These are phyloP conservation scores for Drosophila lacertosa DNA, from an alignment of 1,140 invertebrate genomes.

Conservation along the genomic window DNA sequence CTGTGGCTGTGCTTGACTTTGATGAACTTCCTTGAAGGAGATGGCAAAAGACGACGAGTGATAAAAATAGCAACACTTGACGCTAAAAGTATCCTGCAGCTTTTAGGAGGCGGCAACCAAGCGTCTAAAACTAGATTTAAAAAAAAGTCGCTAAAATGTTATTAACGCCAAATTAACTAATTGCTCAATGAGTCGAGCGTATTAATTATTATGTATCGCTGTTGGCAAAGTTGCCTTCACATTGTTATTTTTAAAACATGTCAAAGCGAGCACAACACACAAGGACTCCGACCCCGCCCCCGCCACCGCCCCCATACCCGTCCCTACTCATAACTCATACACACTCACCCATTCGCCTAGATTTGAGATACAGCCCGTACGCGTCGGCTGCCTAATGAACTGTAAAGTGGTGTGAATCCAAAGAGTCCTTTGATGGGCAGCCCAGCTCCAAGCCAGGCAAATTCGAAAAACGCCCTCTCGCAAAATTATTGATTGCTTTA, in stretches of 20 bases:
- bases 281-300: constrained; percentile 8
- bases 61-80: constrained; percentile 55
- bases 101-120: constrained; percentile 8
- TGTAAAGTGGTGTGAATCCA: constrained; percentile 76
- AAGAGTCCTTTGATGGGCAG: constrained; percentile 67
- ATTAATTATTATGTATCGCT: constrained; percentile 39
- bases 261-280: constrained; percentile 50
- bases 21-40: constrained; percentile 54
- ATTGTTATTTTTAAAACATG: constrained; percentile 75
- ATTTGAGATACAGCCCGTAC: constrained; percentile 42
- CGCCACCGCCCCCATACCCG: neutral
- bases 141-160: constrained; percentile 43
- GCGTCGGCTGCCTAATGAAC: constrained; percentile 63
- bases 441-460: neutral
- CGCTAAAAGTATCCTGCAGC: constrained; percentile 18
- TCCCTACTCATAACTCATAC: neutral
- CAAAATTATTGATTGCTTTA: constrained; percentile 59
- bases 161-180: constrained; percentile 78
- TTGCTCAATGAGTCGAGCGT: constrained; percentile 69
- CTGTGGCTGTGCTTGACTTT: constrained; percentile 45
- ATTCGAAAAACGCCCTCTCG: constrained; percentile 28
- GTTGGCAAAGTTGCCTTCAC: constrained; percentile 31
- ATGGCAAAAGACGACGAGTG: too few species aligned
- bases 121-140: constrained; percentile 22
- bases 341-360: constrained; percentile 37